These are phyloP conservation scores for Eira barbara DNA, from an alignment of 2,113 vertebrate genomes.

Conservation along the genomic window DNA sequence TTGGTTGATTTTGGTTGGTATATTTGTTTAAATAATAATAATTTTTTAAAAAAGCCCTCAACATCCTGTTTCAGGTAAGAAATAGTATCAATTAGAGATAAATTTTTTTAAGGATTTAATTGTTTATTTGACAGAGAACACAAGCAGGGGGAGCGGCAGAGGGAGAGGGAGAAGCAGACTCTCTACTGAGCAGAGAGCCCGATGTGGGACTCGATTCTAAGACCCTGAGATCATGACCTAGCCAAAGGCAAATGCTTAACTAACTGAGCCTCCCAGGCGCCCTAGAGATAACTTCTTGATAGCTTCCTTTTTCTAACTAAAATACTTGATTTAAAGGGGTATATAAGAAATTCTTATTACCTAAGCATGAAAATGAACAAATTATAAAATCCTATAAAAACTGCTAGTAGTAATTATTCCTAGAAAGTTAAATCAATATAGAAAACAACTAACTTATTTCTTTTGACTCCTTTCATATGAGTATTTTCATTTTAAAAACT, in stretches of 20 bases:
- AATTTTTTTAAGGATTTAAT: conserved; percentile 14
- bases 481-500: conserved; percentile 26
- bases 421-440: not conserved
- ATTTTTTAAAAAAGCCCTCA: not conserved
- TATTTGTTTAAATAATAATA: conserved; percentile 17
- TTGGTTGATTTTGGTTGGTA: not conserved
- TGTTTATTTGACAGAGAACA: not conserved
- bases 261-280: not conserved
- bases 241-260: not conserved
- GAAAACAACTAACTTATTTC: not conserved
- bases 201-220: not conserved
- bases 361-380: conserved; percentile 1
- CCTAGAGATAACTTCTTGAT: not conserved
- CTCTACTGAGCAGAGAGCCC: not conserved
- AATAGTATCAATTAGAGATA: not conserved
- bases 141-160: not conserved
- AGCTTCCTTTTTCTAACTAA: not conserved
- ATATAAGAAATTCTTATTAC: not conserved
- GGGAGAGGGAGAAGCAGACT: not conserved
- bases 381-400: not conserved
- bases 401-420: not conserved
- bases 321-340: conserved; percentile 1
- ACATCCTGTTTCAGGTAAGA: not conserved
- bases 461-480: not conserved
- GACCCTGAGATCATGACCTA: not conserved